A percentile compares a stretch with the other conserved stretches of the same genome.
Evolutionary conservation across 2,797 vertebrate species (phyloP).

Genomic region (Taeniopygia guttata): DNA sequence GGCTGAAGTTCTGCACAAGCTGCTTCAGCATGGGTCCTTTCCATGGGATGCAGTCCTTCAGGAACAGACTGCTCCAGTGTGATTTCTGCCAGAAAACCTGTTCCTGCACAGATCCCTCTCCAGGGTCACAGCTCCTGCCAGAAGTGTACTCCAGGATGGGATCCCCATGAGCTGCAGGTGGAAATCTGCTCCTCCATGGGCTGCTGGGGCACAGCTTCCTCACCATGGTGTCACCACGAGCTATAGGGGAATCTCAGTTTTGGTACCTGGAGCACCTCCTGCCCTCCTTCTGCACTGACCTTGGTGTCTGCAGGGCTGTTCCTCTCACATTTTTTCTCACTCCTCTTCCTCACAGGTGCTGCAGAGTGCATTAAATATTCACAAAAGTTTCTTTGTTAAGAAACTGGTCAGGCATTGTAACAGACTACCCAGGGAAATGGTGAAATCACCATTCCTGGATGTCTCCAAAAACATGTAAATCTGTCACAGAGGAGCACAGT

Average conservation of each 20-base stretch:
- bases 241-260: neutral
- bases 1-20: neutral
- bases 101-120: neutral
- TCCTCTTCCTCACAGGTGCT: neutral
- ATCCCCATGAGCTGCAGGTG: neutral
- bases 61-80: neutral
- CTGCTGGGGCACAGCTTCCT: neutral
- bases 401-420: neutral
- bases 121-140: neutral
- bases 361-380: rapidly evolving
- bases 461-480: neutral
- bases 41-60: no score
- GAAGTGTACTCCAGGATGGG: neutral
- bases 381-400: neutral
- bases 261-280: neutral
- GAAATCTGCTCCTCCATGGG: neutral
- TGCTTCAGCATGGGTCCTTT: neutral
- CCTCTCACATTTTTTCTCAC: neutral
- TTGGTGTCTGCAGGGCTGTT: neutral
- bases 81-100: neutral
- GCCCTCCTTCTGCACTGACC: neutral
- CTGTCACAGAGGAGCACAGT: neutral
- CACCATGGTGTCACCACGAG: rapidly evolving
- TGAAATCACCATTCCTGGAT: neutral
- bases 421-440: neutral